Base-by-base conservation (phyloP, 1,140 invertebrate species). In the Adoxophyes honmai region DNA sequence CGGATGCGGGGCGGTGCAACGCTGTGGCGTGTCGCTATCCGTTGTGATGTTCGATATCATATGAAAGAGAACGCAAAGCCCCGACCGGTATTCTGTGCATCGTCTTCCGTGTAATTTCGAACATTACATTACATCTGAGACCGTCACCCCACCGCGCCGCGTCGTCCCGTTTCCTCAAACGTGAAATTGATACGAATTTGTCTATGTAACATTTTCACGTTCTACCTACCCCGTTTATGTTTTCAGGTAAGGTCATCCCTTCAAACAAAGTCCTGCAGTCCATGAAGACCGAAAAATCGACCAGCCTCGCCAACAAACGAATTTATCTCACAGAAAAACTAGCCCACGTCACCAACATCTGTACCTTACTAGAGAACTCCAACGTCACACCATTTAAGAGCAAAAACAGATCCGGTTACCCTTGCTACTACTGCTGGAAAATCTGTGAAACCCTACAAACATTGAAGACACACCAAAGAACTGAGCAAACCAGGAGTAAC, bases 381-480 rank as follows among this genome's bases (percentile, higher is more conserved):
- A 88, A 83, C 18, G 68, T 77, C 0, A 80, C 73, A 0, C 80
- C 81, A 0, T 88, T 88, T 48, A 77, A 73, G 38, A 81, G 77
- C 60, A 77, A 71, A 55, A 82, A 71, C 36, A 60, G 77, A 2
- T 57, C 62, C 0, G 81, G 82, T 0, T 86, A 75, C 54, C 80
- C 81, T 0, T 88, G 85, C 52, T 86, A 81, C 54, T 88, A 83
- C 44, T 88, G 85, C 38, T 61, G 76, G 10, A 75, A 68, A 4
- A 48, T 76, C 4, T 81, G 75, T 33, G 76, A 83, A 5, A 71
- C 70, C 52, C 42, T 81, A 10, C 68, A 76, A 0, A 69, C 69
- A 48, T 36, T 88, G 0, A 64, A 51, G 48, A 68, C 76, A 7
- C 85, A 88, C 15, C 38, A 51, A 21, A 48, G 57, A 0, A 53